Conservation (phyloP, 2,113 vertebrate species). For the Hirundichthys speculiger region DNA sequence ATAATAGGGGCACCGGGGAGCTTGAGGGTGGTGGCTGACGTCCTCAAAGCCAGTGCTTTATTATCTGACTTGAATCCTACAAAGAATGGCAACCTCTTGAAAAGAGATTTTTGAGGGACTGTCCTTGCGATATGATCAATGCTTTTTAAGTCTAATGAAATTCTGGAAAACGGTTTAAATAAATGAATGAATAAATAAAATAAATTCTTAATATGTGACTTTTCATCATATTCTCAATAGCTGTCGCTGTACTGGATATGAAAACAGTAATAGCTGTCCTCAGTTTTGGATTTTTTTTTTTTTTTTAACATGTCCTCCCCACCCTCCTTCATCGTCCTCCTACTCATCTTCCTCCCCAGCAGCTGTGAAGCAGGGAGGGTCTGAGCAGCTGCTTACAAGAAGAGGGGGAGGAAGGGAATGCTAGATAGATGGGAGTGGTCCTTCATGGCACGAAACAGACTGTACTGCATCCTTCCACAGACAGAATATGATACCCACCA, state of each 20-base stretch:
- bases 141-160: too few species aligned
- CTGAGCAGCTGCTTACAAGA: slow-evolving; percentile 65
- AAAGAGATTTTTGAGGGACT: too few species aligned
- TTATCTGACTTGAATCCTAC: too few species aligned
- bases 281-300: background rate
- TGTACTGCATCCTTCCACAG: slow-evolving; percentile 33
- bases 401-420: slow-evolving; percentile 66
- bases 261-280: slow-evolving; percentile 37
- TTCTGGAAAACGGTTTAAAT: too few species aligned
- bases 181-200: too few species aligned
- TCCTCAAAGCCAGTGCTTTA: too few species aligned
- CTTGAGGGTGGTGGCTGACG: too few species aligned
- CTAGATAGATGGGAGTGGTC: slow-evolving; percentile 65
- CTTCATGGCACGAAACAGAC: slow-evolving; percentile 27
- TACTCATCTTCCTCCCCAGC: slow-evolving; percentile 28
- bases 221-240: background rate
- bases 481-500: slow-evolving; percentile 45
- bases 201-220: too few species aligned
- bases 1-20: background rate
- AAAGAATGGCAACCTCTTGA: too few species aligned
- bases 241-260: slow-evolving; percentile 9
- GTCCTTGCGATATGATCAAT: too few species aligned
- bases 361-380: slow-evolving; percentile 65
- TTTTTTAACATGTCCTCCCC: slow-evolving; percentile 43
- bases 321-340: slow-evolving; percentile 4